phyloP scores from a whole-genome alignment of 2,113 vertebrate genomes.

The Ibidorhyncha struthersii region DNA sequence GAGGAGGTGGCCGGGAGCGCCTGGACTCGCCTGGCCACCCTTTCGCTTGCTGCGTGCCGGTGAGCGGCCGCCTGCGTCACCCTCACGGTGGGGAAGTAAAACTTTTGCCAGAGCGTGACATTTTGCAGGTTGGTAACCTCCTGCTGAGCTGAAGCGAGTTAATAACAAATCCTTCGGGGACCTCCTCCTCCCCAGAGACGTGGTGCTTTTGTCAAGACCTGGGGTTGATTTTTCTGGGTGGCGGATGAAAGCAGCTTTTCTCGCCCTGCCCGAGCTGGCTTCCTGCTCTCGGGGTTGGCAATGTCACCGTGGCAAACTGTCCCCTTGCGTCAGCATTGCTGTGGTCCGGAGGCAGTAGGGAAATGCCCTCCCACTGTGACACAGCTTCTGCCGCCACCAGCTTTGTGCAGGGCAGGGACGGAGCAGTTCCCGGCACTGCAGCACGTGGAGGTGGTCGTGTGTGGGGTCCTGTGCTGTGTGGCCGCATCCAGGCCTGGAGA shows the following conservation, averaged over 20 bases:
- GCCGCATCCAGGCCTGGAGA: neutral
- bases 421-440: rapidly evolving
- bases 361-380: neutral
- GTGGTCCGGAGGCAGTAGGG: rapidly evolving
- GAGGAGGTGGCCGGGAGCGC: rapidly evolving
- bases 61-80: neutral
- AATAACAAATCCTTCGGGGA: neutral
- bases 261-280: rapidly evolving
- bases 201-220: neutral
- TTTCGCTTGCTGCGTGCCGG: rapidly evolving
- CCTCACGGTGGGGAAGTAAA: neutral
- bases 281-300: neutral
- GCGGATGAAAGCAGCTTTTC: neutral
- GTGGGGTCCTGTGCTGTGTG: rapidly evolving
- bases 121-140: neutral
- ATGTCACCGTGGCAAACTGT: neutral
- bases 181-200: neutral
- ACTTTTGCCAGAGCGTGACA: neutral
- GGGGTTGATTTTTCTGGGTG: neutral
- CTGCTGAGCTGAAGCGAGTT: neutral
- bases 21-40: neutral
- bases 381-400: neutral
- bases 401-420: neutral
- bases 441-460: rapidly evolving
- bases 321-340: neutral